A percentile compares a stretch with the other conserved stretches of the same genome.
These are phyloP conservation scores for Salarias fasciatus DNA, from an alignment of 2,797 vertebrate species.

Conservation along the genomic window DNA sequence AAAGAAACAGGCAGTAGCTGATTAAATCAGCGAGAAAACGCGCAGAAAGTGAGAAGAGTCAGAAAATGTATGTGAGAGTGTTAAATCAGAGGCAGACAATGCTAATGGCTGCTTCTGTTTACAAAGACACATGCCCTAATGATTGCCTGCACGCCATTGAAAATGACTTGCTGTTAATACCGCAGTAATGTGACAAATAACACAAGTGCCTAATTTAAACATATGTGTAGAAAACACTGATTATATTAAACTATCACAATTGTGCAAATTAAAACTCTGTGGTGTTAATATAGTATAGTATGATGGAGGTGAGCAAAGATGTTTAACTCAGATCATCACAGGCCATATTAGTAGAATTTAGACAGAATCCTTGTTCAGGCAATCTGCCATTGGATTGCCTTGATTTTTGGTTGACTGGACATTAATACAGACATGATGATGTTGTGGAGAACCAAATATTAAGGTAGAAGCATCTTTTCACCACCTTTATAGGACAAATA, in stretches of 20 bases:
- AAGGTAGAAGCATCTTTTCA: too few species aligned
- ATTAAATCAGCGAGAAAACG: constrained; percentile 32
- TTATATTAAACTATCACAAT: constrained; percentile 24
- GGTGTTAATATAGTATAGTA: too few species aligned
- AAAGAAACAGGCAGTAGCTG: constrained; percentile 18
- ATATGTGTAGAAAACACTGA: constrained; percentile 28
- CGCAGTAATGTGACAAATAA: constrained; percentile 47
- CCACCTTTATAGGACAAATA: too few species aligned
- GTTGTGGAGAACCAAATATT: too few species aligned
- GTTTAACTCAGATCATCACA: too few species aligned
- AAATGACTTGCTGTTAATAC: constrained; percentile 55
- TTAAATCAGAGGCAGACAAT: constrained; percentile 31
- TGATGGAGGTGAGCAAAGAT: too few species aligned
- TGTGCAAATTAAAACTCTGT: neutral
- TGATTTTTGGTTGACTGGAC: too few species aligned
- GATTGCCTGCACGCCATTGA: constrained; percentile 33
- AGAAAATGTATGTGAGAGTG: constrained; percentile 33
- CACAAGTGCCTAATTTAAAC: constrained; percentile 44
- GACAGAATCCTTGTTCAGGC: too few species aligned
- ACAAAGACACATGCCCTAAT: constrained; percentile 42
- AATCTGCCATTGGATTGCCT: too few species aligned
- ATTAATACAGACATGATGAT: too few species aligned
- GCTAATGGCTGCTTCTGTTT: constrained; percentile 43
- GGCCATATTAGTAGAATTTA: too few species aligned
- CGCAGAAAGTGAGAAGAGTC: constrained; percentile 23